Percentiles rank a stretch among this genome's conserved stretches.
Evolutionary conservation across 2,113 vertebrate genomes (phyloP).

Genomic region (Pollimyrus isidori): DNA sequence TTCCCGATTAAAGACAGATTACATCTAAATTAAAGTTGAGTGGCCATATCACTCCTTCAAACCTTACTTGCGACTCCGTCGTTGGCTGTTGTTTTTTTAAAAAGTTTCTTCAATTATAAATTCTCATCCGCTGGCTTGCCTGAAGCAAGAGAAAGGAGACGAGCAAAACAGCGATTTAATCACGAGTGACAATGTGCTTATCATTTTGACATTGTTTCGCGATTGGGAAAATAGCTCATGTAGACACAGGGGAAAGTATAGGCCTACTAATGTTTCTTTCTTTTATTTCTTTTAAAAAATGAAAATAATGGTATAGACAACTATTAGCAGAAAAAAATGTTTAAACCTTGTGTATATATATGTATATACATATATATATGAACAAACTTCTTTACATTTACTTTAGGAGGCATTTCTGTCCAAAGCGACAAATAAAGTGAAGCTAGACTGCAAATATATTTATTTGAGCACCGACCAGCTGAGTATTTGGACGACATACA

Average conservation of each 20-base stretch:
- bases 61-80: neutral
- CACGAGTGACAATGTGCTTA: slow-evolving; percentile 4
- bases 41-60: neutral
- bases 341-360: too few species aligned
- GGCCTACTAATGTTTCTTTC: neutral
- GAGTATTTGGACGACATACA: neutral
- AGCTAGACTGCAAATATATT: neutral
- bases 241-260: neutral
- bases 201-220: neutral
- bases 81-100: neutral
- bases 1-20: neutral
- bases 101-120: neutral
- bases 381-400: too few species aligned
- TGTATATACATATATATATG: too few species aligned
- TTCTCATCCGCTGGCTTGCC: neutral
- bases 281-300: neutral
- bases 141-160: neutral
- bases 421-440: too few species aligned
- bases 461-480: neutral
- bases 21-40: slow-evolving; percentile 17
- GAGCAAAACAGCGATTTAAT: neutral
- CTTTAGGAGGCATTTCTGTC: too few species aligned
- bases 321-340: neutral
- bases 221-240: neutral
- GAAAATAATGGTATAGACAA: neutral